Evolutionary conservation across 2,113 vertebrate species (phyloP).

Genomic region (Hucho hucho): DNA sequence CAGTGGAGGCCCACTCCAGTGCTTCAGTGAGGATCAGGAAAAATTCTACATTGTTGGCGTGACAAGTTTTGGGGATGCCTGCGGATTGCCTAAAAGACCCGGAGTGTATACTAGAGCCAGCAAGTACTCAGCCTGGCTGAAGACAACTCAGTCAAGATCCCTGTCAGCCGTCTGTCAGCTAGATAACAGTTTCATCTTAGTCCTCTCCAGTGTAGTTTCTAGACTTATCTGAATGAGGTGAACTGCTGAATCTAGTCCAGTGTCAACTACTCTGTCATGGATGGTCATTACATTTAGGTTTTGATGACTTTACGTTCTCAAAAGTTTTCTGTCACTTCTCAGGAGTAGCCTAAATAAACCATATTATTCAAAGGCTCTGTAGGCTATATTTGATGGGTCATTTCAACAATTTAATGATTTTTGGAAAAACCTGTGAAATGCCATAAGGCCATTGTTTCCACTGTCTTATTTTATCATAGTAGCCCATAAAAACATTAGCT

Average conservation of each 20-base stretch:
- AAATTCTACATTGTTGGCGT: slow-evolving; percentile 72
- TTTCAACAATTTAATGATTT: too few relatives aligned
- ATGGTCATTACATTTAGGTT: background rate
- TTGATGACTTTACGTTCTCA: background rate
- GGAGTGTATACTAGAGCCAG: slow-evolving; percentile 73
- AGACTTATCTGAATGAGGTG: slow-evolving; percentile 23
- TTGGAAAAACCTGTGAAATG: too few relatives aligned
- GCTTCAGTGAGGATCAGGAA: slow-evolving; percentile 59
- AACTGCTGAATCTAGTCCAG: background rate
- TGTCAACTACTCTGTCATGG: background rate
- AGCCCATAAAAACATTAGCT: too few relatives aligned
- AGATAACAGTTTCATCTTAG: slow-evolving; percentile 8
- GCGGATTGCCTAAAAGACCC: slow-evolving; percentile 65
- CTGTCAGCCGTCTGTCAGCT: slow-evolving; percentile 10
- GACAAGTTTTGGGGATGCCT: slow-evolving; percentile 74
- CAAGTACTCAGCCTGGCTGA: slow-evolving; percentile 53
- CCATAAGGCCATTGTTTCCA: too few relatives aligned
- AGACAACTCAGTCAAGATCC: slow-evolving; percentile 20
- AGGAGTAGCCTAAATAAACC: too few relatives aligned
- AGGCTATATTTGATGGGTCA: too few relatives aligned
- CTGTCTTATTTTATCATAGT: too few relatives aligned
- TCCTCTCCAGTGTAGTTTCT: slow-evolving; percentile 30
- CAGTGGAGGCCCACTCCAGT: slow-evolving; percentile 80
- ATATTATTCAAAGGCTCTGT: too few relatives aligned
- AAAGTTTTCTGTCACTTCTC: too few relatives aligned